Base-by-base conservation (phyloP, 2,797 vertebrate species). In the Liasis olivaceus region DNA sequence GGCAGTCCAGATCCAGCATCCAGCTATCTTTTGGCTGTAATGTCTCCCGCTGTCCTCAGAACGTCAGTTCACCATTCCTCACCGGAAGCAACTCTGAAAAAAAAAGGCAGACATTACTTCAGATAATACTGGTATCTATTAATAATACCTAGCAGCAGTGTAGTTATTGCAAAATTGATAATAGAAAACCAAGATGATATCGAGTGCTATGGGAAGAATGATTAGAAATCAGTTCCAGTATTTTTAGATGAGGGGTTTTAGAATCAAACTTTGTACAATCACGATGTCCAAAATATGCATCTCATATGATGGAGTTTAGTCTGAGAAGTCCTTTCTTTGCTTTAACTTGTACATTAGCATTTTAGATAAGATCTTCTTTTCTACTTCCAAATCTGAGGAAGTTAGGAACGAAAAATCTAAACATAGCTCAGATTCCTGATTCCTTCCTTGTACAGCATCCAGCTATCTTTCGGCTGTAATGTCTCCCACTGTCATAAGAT, bases 91-190 rank as follows among this genome's bases (percentile, higher is more conserved):
- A 42, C 36, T 42, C 2, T 42, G 36, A 42, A 42, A 42, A 42
- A 42, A 42, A 42, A 42, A 42, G 36, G 36, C 36, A 42, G 36
- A 42, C 36, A 42, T 42, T 42, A 42, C 36, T 42, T 42, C 36
- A 42, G 36, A 42, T 42, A 42, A 42, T 42, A 42, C 47, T 28
- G 92, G 15, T 17, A 90, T 59, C 28, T 54, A 85, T 28, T 93
- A 91, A 91, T 90, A 91, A 66, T 66, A 88, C 59, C 63, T 93
- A 54, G 84, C 69, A 93, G 89, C 24, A 64, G 15, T 84, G 51
- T 66, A 13, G 62, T 77, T 88, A 88, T 69, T 59, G 72, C 51
- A 84, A 13, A 84, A 14, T 31, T 84, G 85, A 64, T 89, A 8
- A 12, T 9, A 59, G 63, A 24, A 31, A 58, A 89, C 1, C n/a